Base-by-base conservation (phyloP, 92 coral and sea anemone genomes). In the Phymanthus crucifer region DNA sequence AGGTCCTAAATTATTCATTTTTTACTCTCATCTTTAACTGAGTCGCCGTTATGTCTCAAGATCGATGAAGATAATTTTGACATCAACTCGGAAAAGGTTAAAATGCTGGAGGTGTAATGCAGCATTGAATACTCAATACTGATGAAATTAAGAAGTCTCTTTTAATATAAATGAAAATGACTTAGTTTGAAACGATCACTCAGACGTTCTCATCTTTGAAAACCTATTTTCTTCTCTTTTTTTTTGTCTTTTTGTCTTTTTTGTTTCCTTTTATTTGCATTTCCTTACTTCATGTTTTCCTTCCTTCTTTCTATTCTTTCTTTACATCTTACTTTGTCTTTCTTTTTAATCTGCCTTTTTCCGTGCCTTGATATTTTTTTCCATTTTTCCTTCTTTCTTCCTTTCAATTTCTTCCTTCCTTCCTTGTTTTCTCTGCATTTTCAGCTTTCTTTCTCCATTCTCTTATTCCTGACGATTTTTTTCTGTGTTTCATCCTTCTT, bases 21-120 rank as follows among this genome's bases (percentile, higher is more conserved):
- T 54, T 10, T 52, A 18, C n/a, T 19, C 13, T 23, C 4, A 3
- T 18, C n/a, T 5, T 21, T 21, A n/a, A 21, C 27, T 21, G 21
- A 54, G 64, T 54, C 64, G 64, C 64, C 64, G 64, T 54, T 54
- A 21, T 54, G 64, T 54, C 64, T 54, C 64, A 54, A 54, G 27
- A 21, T 54, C 21, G 61, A 52, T 54, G 10, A 54, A 54, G 64
- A 54, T 54, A 54, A 54, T 19, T 2, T 9, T 7, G 9, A 14
- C 18, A 54, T 54, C 64, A 21, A 54, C 27, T 54, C n/a, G 64
- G 3, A 54, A 1, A 54, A 3, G 11, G 26, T 2, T 1, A 52
- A 52, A 3, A 52, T 52, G 26, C 61, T 52, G 23, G 61, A 52
- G 61, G 24, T 52, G n/a, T n/a, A 52, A 18, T 1, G 6, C 61